These are phyloP conservation scores for Pseudomugil tenellus DNA, from an alignment of 2,797 vertebrate species.

Conservation along the genomic window DNA sequence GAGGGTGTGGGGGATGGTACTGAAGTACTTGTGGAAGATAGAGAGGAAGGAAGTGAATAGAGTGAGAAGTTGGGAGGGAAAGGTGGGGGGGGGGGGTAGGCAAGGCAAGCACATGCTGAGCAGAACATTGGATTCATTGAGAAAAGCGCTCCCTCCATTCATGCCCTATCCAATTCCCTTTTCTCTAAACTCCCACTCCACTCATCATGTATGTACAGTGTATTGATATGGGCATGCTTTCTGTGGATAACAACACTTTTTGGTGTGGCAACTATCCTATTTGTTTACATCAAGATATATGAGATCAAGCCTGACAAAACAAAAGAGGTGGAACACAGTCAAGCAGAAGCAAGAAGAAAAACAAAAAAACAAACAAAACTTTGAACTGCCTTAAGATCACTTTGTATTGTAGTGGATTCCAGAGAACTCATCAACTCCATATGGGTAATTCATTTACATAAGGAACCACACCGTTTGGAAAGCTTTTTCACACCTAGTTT, in stretches of 20 bases:
- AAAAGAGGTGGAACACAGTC: conserved; percentile 8
- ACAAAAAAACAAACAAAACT: neutral
- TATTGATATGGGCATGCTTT: conserved; percentile 7
- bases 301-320: neutral
- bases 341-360: neutral
- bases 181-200: conserved; percentile 33
- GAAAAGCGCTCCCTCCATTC: conserved; percentile 77
- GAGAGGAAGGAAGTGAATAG: conserved; percentile 79
- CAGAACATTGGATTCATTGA: conserved; percentile 83
- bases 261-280: neutral
- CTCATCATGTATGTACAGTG: conserved; percentile 56
- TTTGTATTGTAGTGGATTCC: conserved; percentile 28
- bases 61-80: conserved; percentile 73
- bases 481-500: conserved; percentile 13
- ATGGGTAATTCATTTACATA: conserved; percentile 65
- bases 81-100: conserved; percentile 68
- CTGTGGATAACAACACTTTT: neutral
- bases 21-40: conserved; percentile 73
- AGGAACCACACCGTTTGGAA: conserved; percentile 34
- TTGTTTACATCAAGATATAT: conserved; percentile 2
- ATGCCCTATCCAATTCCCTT: conserved; percentile 57
- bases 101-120: conserved; percentile 83
- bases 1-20: conserved; percentile 75
- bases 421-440: conserved; percentile 45
- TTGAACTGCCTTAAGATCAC: conserved; percentile 13